These are phyloP conservation scores for Dromiciops gliroides DNA, from an alignment of 2,113 vertebrate genomes.

Conservation along the genomic window DNA sequence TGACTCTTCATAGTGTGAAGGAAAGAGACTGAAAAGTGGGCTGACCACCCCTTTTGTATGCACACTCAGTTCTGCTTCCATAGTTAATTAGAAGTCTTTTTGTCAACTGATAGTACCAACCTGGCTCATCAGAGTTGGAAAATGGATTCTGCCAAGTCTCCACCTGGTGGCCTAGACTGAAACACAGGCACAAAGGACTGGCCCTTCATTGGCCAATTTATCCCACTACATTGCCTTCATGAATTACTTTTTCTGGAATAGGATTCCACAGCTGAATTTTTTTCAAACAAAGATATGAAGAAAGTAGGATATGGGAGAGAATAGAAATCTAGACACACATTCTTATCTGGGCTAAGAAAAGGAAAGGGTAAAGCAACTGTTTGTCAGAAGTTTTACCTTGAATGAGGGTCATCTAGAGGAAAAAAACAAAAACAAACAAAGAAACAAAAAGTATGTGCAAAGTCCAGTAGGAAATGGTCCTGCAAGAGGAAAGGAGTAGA, in stretches of 20 bases:
- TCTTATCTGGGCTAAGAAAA: not conserved
- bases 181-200: not conserved
- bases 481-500: not conserved
- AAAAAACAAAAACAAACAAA: not conserved
- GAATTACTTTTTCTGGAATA: not conserved
- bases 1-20: not conserved
- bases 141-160: not conserved
- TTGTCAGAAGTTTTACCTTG: not conserved
- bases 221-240: not conserved
- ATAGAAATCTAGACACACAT: not conserved
- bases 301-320: not conserved
- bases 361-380: not conserved
- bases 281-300: not conserved
- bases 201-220: not conserved
- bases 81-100: not conserved
- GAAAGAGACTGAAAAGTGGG: not conserved
- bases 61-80: not conserved
- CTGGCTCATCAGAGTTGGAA: not conserved
- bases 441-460: no score
- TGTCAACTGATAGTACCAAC: not conserved
- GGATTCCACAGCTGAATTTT: not conserved
- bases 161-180: not conserved
- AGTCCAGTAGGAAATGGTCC: not conserved
- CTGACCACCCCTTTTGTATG: no score
- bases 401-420: not conserved